Evolutionary conservation across 2,797 vertebrate species (phyloP).

Genomic region (Apogon hyalosoma): DNA sequence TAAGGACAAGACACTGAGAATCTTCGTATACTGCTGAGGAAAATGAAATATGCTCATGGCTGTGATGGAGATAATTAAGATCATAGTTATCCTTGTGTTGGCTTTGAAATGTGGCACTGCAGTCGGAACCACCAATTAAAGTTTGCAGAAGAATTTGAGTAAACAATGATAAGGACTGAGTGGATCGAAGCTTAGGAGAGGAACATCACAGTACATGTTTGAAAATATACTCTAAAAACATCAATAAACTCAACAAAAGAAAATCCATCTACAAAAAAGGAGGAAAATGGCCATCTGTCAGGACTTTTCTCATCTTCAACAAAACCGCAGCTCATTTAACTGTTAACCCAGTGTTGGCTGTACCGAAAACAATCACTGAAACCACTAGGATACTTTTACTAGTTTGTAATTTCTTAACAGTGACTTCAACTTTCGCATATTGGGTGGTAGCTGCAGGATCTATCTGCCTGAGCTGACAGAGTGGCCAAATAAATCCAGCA

Average conservation of each 20-base stretch:
- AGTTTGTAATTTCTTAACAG: constrained; percentile 49
- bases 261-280: constrained; percentile 17
- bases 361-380: constrained; percentile 33
- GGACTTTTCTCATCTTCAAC: constrained; percentile 29
- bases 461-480: constrained; percentile 71
- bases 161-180: constrained; percentile 14
- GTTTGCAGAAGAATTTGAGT: constrained; percentile 8
- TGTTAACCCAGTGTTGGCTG: constrained; percentile 12
- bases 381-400: constrained; percentile 47
- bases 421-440: constrained; percentile 57
- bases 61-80: constrained; percentile 77
- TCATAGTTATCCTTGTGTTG: constrained; percentile 70
- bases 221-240: constrained; percentile 9
- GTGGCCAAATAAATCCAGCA: constrained; percentile 77
- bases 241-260: constrained; percentile 23
- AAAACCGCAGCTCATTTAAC: constrained; percentile 16
- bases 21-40: constrained; percentile 46
- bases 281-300: background rate
- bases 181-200: constrained; percentile 11
- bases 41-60: constrained; percentile 60
- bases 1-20: constrained; percentile 22
- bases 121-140: constrained; percentile 61
- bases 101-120: constrained; percentile 56
- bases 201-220: background rate
- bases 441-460: constrained; percentile 66